phyloP scores from a whole-genome alignment of 35 echinoderm and acorn worm species.

The Lytechinus variegatus region DNA sequence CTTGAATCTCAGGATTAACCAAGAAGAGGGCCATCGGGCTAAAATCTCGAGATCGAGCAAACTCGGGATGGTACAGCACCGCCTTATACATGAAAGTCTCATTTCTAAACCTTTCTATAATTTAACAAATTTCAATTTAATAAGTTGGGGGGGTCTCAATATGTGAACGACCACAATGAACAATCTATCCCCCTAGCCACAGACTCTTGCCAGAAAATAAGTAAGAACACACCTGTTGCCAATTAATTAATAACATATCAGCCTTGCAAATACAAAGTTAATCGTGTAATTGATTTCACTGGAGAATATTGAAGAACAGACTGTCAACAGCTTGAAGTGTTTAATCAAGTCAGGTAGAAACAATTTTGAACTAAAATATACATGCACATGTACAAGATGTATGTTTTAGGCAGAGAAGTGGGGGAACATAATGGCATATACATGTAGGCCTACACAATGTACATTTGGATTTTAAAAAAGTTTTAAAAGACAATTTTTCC shows the following conservation, averaged over 20 bases:
- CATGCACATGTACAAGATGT: not conserved
- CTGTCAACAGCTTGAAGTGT: not conserved
- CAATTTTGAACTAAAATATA: not conserved
- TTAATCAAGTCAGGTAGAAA: not conserved
- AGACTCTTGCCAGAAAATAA: not conserved
- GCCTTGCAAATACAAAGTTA: not conserved
- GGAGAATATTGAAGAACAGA: not conserved
- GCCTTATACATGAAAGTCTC: too few species aligned
- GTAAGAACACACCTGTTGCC: not conserved
- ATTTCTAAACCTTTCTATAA: not conserved
- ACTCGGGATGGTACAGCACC: too few species aligned
- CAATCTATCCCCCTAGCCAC: not conserved
- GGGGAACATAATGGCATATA: too few species aligned
- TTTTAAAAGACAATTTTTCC: not conserved
- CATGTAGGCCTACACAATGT: not conserved
- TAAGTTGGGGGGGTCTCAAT: not conserved
- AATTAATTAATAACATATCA: not conserved
- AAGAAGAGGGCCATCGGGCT: too few species aligned
- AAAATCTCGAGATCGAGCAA: too few species aligned
- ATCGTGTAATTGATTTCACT: not conserved
- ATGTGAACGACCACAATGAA: not conserved
- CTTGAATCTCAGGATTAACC: too few species aligned
- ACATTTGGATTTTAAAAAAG: not conserved
- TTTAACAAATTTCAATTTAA: not conserved
- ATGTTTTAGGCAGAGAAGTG: not conserved